phyloP scores from a whole-genome alignment of 2,113 vertebrate genomes.

The Smithornis capensis region DNA sequence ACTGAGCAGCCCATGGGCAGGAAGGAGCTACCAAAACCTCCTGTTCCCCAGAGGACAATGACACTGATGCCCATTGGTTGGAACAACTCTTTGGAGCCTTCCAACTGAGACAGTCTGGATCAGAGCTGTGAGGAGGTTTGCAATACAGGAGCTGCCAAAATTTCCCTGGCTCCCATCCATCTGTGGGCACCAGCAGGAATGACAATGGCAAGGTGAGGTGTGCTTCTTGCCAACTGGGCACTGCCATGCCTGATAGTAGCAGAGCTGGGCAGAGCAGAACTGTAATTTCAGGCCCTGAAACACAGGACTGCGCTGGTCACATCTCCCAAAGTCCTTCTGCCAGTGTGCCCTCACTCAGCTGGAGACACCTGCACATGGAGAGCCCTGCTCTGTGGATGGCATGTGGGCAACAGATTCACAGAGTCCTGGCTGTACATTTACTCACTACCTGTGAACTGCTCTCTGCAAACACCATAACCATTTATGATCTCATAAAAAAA shows the following conservation, averaged over 20 bases:
- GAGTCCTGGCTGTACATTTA: not conserved
- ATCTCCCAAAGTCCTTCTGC: not conserved
- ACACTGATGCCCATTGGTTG: rapidly evolving
- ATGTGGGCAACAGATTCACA: not conserved
- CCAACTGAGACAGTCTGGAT: not conserved
- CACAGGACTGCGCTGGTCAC: not conserved
- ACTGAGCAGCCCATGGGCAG: rapidly evolving
- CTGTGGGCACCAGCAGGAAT: rapidly evolving
- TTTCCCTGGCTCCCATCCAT: not conserved
- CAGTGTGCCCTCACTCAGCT: rapidly evolving
- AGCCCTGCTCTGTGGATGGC: not conserved
- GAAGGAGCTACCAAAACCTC: not conserved
- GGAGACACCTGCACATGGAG: rapidly evolving
- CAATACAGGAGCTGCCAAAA: not conserved
- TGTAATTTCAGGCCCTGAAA: not conserved
- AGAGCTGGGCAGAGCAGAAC: not conserved
- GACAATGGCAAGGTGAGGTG: rapidly evolving
- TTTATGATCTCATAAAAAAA: not conserved
- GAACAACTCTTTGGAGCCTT: not conserved
- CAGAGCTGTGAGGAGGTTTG: not conserved
- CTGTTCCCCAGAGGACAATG: not conserved
- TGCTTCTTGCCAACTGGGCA: not conserved
- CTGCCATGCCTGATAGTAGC: rapidly evolving
- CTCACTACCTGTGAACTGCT: not conserved
- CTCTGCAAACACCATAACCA: not conserved